Conservation (phyloP, 1,140 invertebrate species). For the Solenopsis fugax region DNA sequence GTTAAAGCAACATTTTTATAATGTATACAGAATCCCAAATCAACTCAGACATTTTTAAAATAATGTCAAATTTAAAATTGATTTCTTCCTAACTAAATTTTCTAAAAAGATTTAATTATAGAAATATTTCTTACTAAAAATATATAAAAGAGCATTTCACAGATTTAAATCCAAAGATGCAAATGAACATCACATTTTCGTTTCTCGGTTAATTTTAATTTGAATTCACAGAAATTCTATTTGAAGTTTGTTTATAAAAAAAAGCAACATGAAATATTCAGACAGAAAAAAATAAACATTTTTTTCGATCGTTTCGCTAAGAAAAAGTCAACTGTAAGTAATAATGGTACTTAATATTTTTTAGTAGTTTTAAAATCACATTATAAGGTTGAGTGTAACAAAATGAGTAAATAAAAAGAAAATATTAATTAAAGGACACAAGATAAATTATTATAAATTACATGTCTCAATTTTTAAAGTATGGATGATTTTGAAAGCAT, state of each 20-base stretch:
- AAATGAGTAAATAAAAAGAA: conserved; percentile 19
- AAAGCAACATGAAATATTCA: conserved; percentile 3
- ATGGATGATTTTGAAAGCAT: conserved; percentile 3
- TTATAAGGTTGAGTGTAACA: neutral
- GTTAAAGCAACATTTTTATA: neutral
- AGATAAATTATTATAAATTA: neutral
- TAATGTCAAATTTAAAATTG: neutral
- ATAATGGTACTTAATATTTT: neutral
- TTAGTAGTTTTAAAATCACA: neutral
- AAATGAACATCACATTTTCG: neutral
- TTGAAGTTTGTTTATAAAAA: neutral
- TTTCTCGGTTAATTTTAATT: neutral
- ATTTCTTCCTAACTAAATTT: neutral
- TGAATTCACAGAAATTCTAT: neutral
- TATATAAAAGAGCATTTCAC: neutral
- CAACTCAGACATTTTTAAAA: neutral
- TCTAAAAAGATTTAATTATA: neutral
- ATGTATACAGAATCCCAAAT: neutral
- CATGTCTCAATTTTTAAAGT: neutral
- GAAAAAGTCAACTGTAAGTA: neutral
- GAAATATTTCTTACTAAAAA: neutral
- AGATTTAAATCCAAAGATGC: neutral
- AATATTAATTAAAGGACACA: neutral
- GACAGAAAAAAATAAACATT: neutral
- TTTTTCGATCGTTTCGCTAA: neutral